A percentile compares a stretch with the other conserved stretches of the same genome.
These are phyloP conservation scores for Phengaris arion DNA, from an alignment of 2,888 invertebrate genomes.

Conservation along the genomic window DNA sequence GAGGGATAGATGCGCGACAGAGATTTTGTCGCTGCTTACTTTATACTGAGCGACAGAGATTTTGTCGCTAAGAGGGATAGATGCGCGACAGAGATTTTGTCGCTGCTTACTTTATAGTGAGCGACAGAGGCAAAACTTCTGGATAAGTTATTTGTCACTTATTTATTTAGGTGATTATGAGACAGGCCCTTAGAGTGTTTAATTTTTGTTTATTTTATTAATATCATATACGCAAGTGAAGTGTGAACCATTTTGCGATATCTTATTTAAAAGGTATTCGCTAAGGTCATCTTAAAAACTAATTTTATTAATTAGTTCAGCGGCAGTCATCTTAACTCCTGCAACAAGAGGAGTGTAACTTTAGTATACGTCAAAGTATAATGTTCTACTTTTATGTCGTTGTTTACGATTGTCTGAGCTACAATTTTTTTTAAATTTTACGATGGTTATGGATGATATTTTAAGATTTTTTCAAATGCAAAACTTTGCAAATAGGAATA, in stretches of 20 bases:
- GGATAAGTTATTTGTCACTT: too few relatives aligned
- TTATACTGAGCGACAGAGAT: too few relatives aligned
- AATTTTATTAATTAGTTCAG: not conserved
- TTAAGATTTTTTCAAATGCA: not conserved
- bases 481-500: not conserved
- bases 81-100: too few relatives aligned
- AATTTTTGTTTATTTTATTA: too few relatives aligned
- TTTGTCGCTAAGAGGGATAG: too few relatives aligned
- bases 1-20: too few relatives aligned
- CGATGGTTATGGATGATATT: not conserved
- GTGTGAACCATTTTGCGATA: not conserved
- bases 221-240: not conserved
- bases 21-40: too few relatives aligned
- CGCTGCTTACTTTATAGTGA: too few relatives aligned
- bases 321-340: not conserved
- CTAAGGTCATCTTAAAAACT: not conserved
- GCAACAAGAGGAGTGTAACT: constrained; percentile 4
- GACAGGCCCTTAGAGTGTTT: not conserved
- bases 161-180: too few relatives aligned
- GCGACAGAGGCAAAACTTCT: too few relatives aligned
- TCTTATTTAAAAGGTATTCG: not conserved
- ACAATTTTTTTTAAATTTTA: not conserved
- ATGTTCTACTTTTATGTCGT: not conserved
- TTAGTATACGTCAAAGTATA: not conserved
- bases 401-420: constrained; percentile 9